Evolutionary conservation across 1,140 invertebrate genomes (phyloP), one percentile per base, ranked within the genome.

Genomic region (Yoshiicerus persimilis): DNA sequence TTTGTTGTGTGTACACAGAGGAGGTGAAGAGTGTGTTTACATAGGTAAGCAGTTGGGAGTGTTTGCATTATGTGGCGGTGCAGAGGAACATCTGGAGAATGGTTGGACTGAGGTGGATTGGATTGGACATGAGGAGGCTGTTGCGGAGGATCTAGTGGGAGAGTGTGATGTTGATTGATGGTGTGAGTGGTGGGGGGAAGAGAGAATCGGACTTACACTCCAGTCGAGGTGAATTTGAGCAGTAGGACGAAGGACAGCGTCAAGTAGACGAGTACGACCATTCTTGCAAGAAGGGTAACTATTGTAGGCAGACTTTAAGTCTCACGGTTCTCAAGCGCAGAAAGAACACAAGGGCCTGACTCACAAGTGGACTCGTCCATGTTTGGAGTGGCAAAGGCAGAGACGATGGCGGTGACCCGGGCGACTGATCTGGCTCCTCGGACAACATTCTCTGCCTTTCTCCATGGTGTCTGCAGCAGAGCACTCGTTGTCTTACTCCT

Each of bases 171-270:
- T 70, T 30, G 70, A 34, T 27, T 34, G 27, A 11, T 34, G 8
- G 20, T 64, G 62, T 25, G n/a, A 25, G 23, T 27, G 6, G 64
- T 30, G 25, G 75, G 75, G 75, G 38, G 38, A 77, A 47, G 27
- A 84, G 25, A 84, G 41, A 84, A 47, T 10, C 4, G 6, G 38
- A 91, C 90, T 91, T 91, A 91, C 90, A 91, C 89, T 90, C 62
- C 89, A 34, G 70, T 30, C 38, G 88, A 84, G 34, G 83, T 87
- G 85, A 84, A 91, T 89, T 91, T 91, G 90, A 91, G 90, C 90
- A 91, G 87, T 84, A 91, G 88, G 88, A 90, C 86, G 86, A 87
- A 88, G 41, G 87, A 88, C 56, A 89, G 66, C 84, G 80, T 88
- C 39, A 89, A 75, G 89, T 88, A 90, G 86, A 88, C 39, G 47